Evolutionary conservation across 2,797 vertebrate species (phyloP), one percentile per base, ranked within the genome.

Genomic region (Furcifer pardalis): DNA sequence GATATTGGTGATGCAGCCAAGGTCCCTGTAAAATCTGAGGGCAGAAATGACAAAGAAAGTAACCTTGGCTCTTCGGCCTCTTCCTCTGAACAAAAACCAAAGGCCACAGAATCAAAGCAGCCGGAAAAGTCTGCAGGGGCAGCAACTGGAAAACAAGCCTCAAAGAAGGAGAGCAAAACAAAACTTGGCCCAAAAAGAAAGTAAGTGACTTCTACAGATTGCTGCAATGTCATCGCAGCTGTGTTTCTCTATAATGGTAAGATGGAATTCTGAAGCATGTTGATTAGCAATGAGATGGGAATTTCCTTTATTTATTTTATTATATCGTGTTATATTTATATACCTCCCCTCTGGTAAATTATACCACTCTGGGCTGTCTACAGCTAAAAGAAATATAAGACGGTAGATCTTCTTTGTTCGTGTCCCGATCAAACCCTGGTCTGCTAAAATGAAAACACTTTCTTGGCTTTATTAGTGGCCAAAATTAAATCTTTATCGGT

Each of bases 181-280:
- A 98, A 97, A 91, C 96, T 95, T 69, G 90, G 95, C 52, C 86
- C 95, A 4, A 94, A 94, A 44, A 97, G 94, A 94, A 96, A 94
- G 98, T 98, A 92, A 93, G 96, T 89, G 85, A n/a, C 25, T 42
- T 10, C 42, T 62, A 12, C 83, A 78, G 65, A 62, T 25, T 3
- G 4, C 4, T 6, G 23, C 32, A 5, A 40, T 12, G 10, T 52
- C 73, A 5, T 2, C 9, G 10, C 52, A 46, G n/a, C 73, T 23
- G 46, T 30, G n/a, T 49, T 17, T 30, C 15, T 44, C 7, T 32
- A 27, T 19, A n/a, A 71, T 10, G 52, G 52, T 21, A 56, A 2
- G 72, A n/a, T 32, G 30, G 49, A 35, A 35, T 25, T 56, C n/a
- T 2, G 15, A 9, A 30, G n/a, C 9, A 35, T 21, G n/a, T n/a